Conservation (phyloP, 2,888 invertebrate species). For the Apamea crenata region DNA sequence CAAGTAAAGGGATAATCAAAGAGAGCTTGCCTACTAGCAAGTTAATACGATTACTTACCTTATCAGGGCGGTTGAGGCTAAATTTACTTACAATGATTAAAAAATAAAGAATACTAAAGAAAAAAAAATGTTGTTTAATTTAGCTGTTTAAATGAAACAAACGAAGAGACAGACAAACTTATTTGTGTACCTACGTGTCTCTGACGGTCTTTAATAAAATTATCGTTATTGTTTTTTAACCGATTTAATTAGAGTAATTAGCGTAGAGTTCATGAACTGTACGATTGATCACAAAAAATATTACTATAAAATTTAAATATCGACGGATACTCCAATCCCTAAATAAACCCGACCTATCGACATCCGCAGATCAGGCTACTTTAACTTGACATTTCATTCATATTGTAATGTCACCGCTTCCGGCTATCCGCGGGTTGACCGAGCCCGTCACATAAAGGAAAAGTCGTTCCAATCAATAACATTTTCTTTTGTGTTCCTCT, state of each 20-base stretch:
- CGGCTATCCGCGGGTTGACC: conserved; percentile 41
- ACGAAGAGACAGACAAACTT: background rate
- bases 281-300: background rate
- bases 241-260: background rate
- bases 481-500: conserved; percentile 42
- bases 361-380: conserved; percentile 17
- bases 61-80: background rate
- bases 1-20: background rate
- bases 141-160: background rate
- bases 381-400: conserved; percentile 45
- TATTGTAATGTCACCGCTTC: conserved; percentile 41
- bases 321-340: background rate
- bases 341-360: conserved; percentile 19
- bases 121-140: background rate
- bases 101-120: background rate
- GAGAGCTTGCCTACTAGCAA: background rate
- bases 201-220: background rate
- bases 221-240: background rate
- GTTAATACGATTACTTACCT: background rate
- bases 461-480: conserved; percentile 42
- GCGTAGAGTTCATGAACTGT: too few relatives aligned
- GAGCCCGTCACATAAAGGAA: conserved; percentile 25
- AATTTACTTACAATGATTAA: background rate
- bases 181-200: background rate
- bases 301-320: background rate